A percentile compares a stretch with the other conserved stretches of the same genome.
Evolutionary conservation across 2,888 invertebrate species (phyloP).

Genomic region (Parnassius apollo): DNA sequence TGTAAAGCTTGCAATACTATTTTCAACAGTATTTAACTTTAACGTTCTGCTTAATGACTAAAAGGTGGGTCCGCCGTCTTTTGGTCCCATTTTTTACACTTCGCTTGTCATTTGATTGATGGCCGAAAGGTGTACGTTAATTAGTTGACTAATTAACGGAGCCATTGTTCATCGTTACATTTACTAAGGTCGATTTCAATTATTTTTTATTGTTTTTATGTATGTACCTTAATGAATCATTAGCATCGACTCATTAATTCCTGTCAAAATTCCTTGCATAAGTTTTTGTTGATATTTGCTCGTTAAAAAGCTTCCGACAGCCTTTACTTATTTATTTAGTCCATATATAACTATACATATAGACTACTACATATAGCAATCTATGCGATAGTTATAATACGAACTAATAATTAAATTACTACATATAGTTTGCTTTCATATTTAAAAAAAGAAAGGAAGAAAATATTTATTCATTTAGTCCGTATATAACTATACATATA

Average conservation of each 20-base stretch:
- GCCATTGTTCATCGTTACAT: constrained; percentile 22
- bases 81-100: constrained; percentile 46
- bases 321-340: no score
- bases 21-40: not conserved
- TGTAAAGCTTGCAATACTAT: not conserved
- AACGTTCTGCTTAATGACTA: constrained; percentile 38
- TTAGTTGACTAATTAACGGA: constrained; percentile 57
- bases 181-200: constrained; percentile 9
- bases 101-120: constrained; percentile 56
- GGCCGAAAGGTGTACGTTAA: constrained; percentile 56
- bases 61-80: constrained; percentile 36
- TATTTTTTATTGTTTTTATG: no score
- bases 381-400: no score
- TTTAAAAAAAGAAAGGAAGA: no score
- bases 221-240: constrained; percentile 2
- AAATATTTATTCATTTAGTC: no score
- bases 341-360: no score
- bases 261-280: not conserved
- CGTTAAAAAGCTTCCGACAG: no score
- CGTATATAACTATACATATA: no score
- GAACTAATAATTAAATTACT: no score
- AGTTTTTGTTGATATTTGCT: not conserved
- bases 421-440: no score
- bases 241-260: not conserved
- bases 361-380: no score